These are phyloP conservation scores for Drosophila santomea DNA, from an alignment of 1,140 invertebrate genomes.

Conservation along the genomic window DNA sequence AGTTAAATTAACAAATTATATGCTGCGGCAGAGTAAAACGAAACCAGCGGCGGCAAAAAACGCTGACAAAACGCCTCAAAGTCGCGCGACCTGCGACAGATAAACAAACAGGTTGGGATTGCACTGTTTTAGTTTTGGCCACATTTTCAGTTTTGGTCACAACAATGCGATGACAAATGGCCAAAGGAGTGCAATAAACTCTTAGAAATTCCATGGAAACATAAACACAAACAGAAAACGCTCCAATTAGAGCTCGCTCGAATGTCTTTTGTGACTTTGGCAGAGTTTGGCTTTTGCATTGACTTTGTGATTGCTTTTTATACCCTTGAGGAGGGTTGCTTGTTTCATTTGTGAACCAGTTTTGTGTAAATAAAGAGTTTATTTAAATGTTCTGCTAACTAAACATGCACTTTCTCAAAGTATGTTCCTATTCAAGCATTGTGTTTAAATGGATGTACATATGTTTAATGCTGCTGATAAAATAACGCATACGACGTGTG, in stretches of 20 bases:
- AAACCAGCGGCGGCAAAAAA: constrained; percentile 44
- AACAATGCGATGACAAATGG: constrained; percentile 50
- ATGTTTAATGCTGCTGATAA: too few relatives aligned
- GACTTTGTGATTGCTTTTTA: constrained; percentile 18
- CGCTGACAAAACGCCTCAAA: constrained; percentile 63
- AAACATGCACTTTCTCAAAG: not conserved
- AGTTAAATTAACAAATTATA: constrained; percentile 69
- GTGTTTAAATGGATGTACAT: too few relatives aligned
- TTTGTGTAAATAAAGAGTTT: not conserved
- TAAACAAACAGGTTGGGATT: constrained; percentile 54
- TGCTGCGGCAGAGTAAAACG: constrained; percentile 25
- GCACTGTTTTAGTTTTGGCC: constrained; percentile 53
- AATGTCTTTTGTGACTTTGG: constrained; percentile 36
- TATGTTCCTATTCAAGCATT: not conserved
- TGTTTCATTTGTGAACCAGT: not conserved
- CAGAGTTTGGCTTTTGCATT: constrained; percentile 33
- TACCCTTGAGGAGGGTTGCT: constrained; percentile 30
- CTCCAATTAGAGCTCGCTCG: constrained; percentile 51
- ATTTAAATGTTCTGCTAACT: not conserved
- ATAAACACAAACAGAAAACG: constrained; percentile 57
- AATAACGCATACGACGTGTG: constrained; percentile 64
- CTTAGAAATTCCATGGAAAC: constrained; percentile 71
- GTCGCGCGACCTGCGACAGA: constrained; percentile 44
- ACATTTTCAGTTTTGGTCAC: constrained; percentile 16
- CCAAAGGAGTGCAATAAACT: constrained; percentile 68